Evolutionary conservation across 1,140 invertebrate genomes (phyloP), one percentile per base, ranked within the genome.

Genomic region (Drosophila lini): DNA sequence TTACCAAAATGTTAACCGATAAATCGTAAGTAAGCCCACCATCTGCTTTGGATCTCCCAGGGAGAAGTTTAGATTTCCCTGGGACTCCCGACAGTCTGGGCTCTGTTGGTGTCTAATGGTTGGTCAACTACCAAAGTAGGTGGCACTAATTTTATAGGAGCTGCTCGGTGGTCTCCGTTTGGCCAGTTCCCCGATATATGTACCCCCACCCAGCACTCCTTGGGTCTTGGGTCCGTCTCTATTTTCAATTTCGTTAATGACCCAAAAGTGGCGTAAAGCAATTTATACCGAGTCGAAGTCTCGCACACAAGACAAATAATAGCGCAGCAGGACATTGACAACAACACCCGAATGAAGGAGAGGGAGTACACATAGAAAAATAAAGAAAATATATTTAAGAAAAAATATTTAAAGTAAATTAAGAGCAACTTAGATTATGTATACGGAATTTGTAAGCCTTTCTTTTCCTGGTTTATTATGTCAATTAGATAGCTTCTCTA

Each of bases 241-340:
- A 88, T 91, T 90, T 91, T 91, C 88, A 91, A 91, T 91, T 91
- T 91, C 70, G 86, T 91, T 91, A 91, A 91, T 91, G 88, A 91
- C 88, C 88, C 88, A 90, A 91, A 85, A 91, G 81, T 90, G 88
- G 81, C 88, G 83, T 84, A 83, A 81, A 88, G 82, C 82, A 90
- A 90, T 91, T 90, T 91, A 86, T 84, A 65, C 81, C 50, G 44
- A 50, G 48, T 59, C 69, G 28, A 53, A 47, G 65, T 74, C 74
- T 59, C 58, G 55, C 71, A 88, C 83, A 88, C 74, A 91, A 91
- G 89, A 91, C 89, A 91, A 91, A 91, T 91, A 91, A 91, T 91
- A 86, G 89, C 89, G 71, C 89, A 91, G 89, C 89, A 91, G 89
- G 89, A 91, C 89, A 91, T 91, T 91, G 89, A 91, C 89, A 91